These are phyloP conservation scores for Cyclura pinguis DNA, from an alignment of 2,797 vertebrate species.

Conservation along the genomic window DNA sequence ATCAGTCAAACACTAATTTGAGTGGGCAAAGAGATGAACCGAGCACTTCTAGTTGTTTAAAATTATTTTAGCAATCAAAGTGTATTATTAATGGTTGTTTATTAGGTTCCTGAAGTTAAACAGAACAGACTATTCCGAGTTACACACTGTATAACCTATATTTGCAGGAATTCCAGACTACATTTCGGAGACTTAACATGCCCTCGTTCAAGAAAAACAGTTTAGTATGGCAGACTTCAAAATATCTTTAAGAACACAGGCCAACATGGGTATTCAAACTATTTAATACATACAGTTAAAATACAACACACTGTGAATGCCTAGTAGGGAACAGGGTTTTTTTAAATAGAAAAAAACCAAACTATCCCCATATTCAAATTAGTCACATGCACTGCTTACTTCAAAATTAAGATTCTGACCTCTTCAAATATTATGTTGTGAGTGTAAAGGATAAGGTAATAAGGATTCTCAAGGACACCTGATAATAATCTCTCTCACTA, in stretches of 20 bases:
- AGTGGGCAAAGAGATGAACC: slow-evolving; percentile 10
- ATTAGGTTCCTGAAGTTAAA: slow-evolving; percentile 39
- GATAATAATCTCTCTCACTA: neutral
- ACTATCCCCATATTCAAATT: neutral
- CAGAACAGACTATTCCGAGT: slow-evolving; percentile 18
- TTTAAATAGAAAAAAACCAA: neutral
- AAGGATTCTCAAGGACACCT: neutral
- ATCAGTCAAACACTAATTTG: slow-evolving; percentile 60
- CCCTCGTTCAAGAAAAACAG: slow-evolving; percentile 47
- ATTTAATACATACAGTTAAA: rapidly evolving
- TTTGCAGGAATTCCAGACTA: slow-evolving; percentile 42
- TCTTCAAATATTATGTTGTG: neutral
- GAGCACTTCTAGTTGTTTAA: neutral
- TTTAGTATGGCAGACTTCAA: slow-evolving; percentile 62
- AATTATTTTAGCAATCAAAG: slow-evolving; percentile 16
- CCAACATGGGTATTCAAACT: neutral
- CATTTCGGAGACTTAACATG: slow-evolving; percentile 46
- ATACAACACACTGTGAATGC: neutral
- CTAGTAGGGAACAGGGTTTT: neutral
- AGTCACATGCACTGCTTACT: too few species aligned
- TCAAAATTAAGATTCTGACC: neutral
- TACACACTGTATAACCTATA: slow-evolving; percentile 2
- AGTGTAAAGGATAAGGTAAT: neutral
- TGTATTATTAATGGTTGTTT: slow-evolving; percentile 31
- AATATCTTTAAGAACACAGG: slow-evolving; percentile 32